Percentiles rank a stretch among this genome's conserved stretches.
Conservation (phyloP, 1,140 invertebrate genomes). For the Mylabris phalerata region DNA sequence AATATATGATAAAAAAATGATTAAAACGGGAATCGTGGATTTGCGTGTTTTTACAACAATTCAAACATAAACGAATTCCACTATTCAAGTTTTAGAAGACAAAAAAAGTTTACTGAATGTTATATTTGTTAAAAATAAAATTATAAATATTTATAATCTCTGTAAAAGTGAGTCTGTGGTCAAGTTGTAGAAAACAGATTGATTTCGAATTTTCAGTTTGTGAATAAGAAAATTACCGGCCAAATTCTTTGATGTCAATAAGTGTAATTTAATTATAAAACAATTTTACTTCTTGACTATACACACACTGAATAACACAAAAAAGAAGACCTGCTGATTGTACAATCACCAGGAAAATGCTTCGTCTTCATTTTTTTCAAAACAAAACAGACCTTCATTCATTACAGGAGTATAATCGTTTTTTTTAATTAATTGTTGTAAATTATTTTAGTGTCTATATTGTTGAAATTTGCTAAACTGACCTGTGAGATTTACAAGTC, state of each 20-base stretch:
- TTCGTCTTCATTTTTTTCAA: conserved; percentile 3
- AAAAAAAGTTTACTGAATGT: conserved; percentile 36
- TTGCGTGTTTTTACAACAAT: conserved; percentile 8
- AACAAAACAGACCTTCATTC: too few species aligned
- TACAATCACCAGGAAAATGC: conserved; percentile 15
- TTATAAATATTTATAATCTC: conserved; percentile 34
- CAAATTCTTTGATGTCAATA: conserved; percentile 18
- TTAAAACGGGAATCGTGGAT: too few species aligned
- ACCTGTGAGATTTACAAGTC: neutral
- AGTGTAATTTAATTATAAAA: conserved; percentile 12
- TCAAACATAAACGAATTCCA: conserved; percentile 13
- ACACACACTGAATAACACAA: conserved; percentile 10
- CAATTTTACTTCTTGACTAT: conserved; percentile 20
- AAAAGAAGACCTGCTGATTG: conserved; percentile 8
- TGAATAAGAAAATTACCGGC: conserved; percentile 8
- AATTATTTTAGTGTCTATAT: neutral
- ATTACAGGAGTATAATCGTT: neutral
- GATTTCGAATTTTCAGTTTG: conserved; percentile 9
- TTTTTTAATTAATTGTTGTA: neutral
- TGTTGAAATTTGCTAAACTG: neutral
- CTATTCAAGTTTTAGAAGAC: conserved; percentile 22
- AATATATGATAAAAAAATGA: too few species aligned
- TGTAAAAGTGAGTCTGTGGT: conserved; percentile 30
- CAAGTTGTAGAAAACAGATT: conserved; percentile 20
- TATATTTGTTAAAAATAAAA: conserved; percentile 42